phyloP scores from a whole-genome alignment of 1,140 invertebrate genomes.

The Pogonomyrmex californicus region DNA sequence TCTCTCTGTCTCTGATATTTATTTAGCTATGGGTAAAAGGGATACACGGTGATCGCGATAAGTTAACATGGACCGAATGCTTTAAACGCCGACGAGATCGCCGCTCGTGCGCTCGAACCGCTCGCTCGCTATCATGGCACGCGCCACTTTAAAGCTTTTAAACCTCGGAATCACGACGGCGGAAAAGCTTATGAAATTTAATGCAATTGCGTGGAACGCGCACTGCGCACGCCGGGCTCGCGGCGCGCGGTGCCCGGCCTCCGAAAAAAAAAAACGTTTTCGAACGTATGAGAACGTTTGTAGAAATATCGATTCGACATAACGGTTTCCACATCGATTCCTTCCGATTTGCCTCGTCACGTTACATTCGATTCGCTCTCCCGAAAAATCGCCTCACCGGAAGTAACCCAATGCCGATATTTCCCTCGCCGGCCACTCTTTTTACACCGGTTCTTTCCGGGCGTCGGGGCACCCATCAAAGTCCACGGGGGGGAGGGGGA shows the following conservation, averaged over 20 bases:
- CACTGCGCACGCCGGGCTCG: background rate
- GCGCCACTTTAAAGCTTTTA: slow-evolving; percentile 56
- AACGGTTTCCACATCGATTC: slow-evolving; percentile 64
- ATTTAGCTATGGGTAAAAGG: slow-evolving; percentile 26
- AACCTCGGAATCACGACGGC: slow-evolving; percentile 38
- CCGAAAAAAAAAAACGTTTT: slow-evolving; percentile 40
- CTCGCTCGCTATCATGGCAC: slow-evolving; percentile 1
- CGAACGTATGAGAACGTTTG: slow-evolving; percentile 40
- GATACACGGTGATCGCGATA: slow-evolving; percentile 30
- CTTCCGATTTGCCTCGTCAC: slow-evolving; percentile 55
- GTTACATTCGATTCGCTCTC: slow-evolving; percentile 59
- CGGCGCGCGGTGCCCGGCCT: slow-evolving; percentile 2
- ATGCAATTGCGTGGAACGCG: slow-evolving; percentile 59
- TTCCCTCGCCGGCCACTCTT: slow-evolving; percentile 37
- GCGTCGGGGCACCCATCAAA: slow-evolving; percentile 38
- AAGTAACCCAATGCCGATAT: slow-evolving; percentile 63
- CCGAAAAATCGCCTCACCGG: slow-evolving; percentile 57
- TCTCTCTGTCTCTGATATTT: background rate
- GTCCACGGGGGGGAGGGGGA: slow-evolving; percentile 15
- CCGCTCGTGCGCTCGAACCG: background rate
- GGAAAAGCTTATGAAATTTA: slow-evolving; percentile 67
- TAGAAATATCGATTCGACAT: slow-evolving; percentile 61
- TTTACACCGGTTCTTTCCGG: slow-evolving; percentile 47
- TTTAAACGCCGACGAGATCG: slow-evolving; percentile 19
- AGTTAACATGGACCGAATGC: slow-evolving; percentile 5